Base-by-base conservation (phyloP, 2,113 vertebrate genomes). In the Cygnus buccinator region DNA sequence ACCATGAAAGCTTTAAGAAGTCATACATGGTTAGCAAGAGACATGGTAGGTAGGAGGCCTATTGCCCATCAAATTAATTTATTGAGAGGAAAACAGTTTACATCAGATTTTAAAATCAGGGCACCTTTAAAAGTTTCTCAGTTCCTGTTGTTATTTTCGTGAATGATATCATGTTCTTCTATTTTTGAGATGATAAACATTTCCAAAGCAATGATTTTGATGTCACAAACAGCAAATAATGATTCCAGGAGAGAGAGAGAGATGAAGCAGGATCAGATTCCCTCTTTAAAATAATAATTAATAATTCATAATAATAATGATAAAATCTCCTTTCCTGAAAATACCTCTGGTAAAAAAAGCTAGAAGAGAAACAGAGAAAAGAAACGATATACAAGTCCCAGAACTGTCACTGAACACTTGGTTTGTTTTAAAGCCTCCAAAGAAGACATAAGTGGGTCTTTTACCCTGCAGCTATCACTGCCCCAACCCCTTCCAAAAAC, bases 381-480 rank as follows among this genome's bases (percentile, higher is more conserved):
- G 8, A 92, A 84, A 68, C 18, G 33, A 89, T 65, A 17, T 16
- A 55, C 43, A 87, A 87, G 86, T 59, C 89, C 74, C 44, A 91
- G 70, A 94, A 82, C 62, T 93, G 92, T 82, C 95, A 85, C 77
- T 46, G 39, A 79, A 66, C 54, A 35, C 52, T 37, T 16, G 21
- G 23, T 26, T 95, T 91, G 43, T 84, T 95, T 94, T 58, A 87
- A 89, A 91, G 44, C 11, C 18, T 89, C 52, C 54, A 70, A 57
- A 90, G 3, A 68, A 82, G 73, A 89, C 19, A 1, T 33, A 91
- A 94, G 28, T 79, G 66, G 62, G 28, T 70, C 37, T 91, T 87
- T 37, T 73, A 78, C 35, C 76, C 44, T 90, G 48, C 68, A 87
- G 73, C 14, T 94, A 70, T 35, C 54, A 35, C 54, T 89, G 44